Percentiles rank a stretch among this genome's conserved stretches.
phyloP scores from a whole-genome alignment of 2,888 invertebrate species.

The Dilophus febrilis region DNA sequence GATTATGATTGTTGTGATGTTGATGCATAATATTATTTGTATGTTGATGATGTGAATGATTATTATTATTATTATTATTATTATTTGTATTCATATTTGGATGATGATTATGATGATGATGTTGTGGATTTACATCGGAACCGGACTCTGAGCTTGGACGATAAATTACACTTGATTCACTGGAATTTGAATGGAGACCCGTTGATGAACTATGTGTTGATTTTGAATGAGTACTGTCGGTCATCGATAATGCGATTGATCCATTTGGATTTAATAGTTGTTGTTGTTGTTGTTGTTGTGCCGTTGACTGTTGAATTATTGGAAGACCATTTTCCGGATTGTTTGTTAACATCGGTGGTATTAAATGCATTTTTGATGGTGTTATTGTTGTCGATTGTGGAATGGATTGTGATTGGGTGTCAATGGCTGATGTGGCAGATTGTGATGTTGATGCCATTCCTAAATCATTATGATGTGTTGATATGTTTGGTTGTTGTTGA shows the following conservation, averaged over 20 bases:
- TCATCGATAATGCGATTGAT: slow-evolving; percentile 35
- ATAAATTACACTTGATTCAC: slow-evolving; percentile 56
- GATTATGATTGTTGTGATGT: too few relatives aligned
- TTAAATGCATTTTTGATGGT: slow-evolving; percentile 1
- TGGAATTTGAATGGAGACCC: slow-evolving; percentile 48
- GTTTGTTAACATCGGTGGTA: slow-evolving; percentile 2
- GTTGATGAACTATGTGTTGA: slow-evolving; percentile 42
- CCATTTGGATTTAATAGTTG: slow-evolving; percentile 7
- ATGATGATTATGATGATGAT: slow-evolving; percentile 19
- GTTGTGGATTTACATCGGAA: slow-evolving; percentile 32
- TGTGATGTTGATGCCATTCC: too few relatives aligned
- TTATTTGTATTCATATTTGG: too few relatives aligned
- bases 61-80: too few relatives aligned
- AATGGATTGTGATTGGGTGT: too few relatives aligned
- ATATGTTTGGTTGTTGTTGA: slow-evolving; percentile 1
- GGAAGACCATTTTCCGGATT: not conserved
- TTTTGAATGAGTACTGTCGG: slow-evolving; percentile 45
- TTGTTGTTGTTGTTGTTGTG: slow-evolving; percentile 7
- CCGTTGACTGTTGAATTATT: slow-evolving; percentile 1
- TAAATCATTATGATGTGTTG: slow-evolving; percentile 1
- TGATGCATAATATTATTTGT: too few relatives aligned
- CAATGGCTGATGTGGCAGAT: too few relatives aligned
- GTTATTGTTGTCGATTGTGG: too few relatives aligned
- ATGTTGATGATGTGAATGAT: too few relatives aligned
- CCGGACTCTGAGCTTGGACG: slow-evolving; percentile 56